A percentile compares a stretch with the other conserved stretches of the same genome.
phyloP scores from a whole-genome alignment of 2,113 vertebrate species.

The Canis aureus region DNA sequence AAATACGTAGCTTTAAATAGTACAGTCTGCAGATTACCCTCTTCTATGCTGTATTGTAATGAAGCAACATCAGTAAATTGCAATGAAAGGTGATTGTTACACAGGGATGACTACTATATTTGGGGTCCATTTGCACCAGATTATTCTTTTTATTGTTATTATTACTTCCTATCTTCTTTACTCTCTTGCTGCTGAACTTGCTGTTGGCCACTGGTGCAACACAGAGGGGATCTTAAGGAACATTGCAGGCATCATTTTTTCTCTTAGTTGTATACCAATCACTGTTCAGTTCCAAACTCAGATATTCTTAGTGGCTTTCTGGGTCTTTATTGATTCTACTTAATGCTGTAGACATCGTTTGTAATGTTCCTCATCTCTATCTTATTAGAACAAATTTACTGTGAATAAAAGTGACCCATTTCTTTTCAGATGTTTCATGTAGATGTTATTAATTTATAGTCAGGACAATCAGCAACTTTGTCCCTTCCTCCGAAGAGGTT shows the following conservation, averaged over 20 bases:
- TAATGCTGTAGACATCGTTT: conserved; percentile 63
- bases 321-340: conserved; percentile 55
- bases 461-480: conserved; percentile 52
- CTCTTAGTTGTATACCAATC: conserved; percentile 78
- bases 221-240: conserved; percentile 80
- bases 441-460: conserved; percentile 65
- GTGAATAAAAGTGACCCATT: conserved; percentile 64
- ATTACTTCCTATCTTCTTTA: conserved; percentile 88
- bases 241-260: conserved; percentile 77
- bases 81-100: conserved; percentile 89
- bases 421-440: conserved; percentile 67
- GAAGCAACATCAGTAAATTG: conserved; percentile 90
- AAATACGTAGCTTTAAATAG: conserved; percentile 83
- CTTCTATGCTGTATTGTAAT: conserved; percentile 86
- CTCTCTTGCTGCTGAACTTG: conserved; percentile 85
- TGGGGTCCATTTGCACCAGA: conserved; percentile 89
- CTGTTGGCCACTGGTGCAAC: conserved; percentile 83
- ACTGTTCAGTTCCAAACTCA: conserved; percentile 74
- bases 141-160: conserved; percentile 90
- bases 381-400: conserved; percentile 68
- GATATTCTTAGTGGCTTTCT: conserved; percentile 70
- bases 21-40: background rate
- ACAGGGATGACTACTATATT: conserved; percentile 88
- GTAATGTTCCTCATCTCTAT: conserved; percentile 39
- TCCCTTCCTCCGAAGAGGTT: conserved; percentile 60